phyloP scores from a whole-genome alignment of 2,888 invertebrate genomes.

The Trachelus tabidus region DNA sequence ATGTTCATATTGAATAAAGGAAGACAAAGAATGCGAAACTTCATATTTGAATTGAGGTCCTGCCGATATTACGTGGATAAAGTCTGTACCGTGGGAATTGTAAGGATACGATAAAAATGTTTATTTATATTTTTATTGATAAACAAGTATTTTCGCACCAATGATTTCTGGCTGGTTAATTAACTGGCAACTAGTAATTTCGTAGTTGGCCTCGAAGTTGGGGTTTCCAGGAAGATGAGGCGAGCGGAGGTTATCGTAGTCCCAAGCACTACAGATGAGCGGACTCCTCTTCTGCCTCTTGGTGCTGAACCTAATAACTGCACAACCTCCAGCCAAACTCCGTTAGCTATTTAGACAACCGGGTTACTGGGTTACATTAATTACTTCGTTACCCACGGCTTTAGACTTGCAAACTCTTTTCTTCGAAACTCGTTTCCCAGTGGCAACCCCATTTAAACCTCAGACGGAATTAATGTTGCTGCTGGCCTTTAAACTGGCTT shows the following conservation, averaged over 20 bases:
- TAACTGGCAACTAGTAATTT: constrained; percentile 20
- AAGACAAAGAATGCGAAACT: neutral
- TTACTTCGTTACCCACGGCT: constrained; percentile 32
- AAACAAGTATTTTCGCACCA: constrained; percentile 13
- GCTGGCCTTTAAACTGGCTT: neutral
- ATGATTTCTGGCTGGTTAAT: constrained; percentile 25
- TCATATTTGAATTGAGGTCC: neutral
- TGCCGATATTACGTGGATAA: neutral
- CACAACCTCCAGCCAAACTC: constrained; percentile 31
- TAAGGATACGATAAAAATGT: neutral
- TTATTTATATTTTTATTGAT: neutral
- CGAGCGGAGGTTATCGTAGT: constrained; percentile 23
- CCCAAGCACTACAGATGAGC: constrained; percentile 3
- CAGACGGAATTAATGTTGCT: neutral
- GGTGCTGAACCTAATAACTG: constrained; percentile 37
- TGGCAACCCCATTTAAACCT: neutral
- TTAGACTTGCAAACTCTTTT: neutral
- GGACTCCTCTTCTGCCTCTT: constrained; percentile 14
- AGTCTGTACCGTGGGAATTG: neutral
- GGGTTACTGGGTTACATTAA: constrained; percentile 43
- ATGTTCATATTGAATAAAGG: neutral
- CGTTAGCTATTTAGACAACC: constrained; percentile 39
- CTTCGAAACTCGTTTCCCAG: constrained; percentile 14
- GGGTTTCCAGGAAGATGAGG: constrained; percentile 5
- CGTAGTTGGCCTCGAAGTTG: constrained; percentile 20